These are phyloP conservation scores for Agrotis puta DNA, from an alignment of 2,888 invertebrate genomes.

Conservation along the genomic window DNA sequence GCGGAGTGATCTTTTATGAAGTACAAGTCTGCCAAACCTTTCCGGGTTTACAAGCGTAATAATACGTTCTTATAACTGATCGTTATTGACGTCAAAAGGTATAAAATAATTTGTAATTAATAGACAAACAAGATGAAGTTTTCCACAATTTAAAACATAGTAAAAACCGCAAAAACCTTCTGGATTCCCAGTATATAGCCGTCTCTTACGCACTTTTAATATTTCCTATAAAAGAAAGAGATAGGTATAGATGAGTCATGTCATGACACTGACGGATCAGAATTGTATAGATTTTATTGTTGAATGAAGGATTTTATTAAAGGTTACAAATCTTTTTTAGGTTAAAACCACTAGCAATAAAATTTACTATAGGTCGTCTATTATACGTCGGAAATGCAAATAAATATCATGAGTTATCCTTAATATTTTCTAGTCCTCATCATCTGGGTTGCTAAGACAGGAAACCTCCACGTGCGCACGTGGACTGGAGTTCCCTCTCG, in stretches of 20 bases:
- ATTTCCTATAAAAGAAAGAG: slow-evolving; percentile 3
- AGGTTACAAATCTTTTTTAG: slow-evolving; percentile 37
- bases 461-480: too few species aligned
- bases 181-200: slow-evolving; percentile 23
- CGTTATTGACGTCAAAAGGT: background rate
- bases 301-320: slow-evolving; percentile 8
- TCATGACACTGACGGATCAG: slow-evolving; percentile 16
- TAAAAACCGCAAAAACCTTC: slow-evolving; percentile 55
- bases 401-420: too few species aligned
- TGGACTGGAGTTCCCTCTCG: too few species aligned
- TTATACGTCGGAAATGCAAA: too few species aligned
- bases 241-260: slow-evolving; percentile 34
- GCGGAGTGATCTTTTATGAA: too few species aligned
- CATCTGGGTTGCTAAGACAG: too few species aligned
- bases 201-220: background rate
- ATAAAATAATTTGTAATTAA: slow-evolving; percentile 5
- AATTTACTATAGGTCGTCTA: background rate
- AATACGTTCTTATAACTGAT: background rate
- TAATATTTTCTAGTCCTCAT: too few species aligned
- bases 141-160: slow-evolving; percentile 27
- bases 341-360: slow-evolving; percentile 40
- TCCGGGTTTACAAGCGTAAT: background rate
- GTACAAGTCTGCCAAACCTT: background rate
- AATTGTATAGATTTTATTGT: slow-evolving; percentile 29
- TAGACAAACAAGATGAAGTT: slow-evolving; percentile 17